Evolutionary conservation across 2,113 vertebrate genomes (phyloP).

Genomic region (Galemys pyrenaicus): DNA sequence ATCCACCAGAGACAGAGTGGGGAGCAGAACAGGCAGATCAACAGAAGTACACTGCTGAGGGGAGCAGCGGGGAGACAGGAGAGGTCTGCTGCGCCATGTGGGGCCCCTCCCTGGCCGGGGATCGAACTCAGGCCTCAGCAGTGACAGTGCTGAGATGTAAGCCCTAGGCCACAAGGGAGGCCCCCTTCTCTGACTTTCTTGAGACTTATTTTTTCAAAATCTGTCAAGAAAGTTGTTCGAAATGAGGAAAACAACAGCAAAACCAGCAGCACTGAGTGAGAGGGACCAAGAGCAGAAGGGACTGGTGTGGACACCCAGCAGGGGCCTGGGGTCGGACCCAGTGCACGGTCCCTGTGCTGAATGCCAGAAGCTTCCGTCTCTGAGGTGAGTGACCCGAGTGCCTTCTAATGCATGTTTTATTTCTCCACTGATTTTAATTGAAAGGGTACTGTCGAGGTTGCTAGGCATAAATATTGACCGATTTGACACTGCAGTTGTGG

Average conservation of each 20-base stretch:
- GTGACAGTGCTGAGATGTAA: too few relatives aligned
- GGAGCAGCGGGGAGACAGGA: too few relatives aligned
- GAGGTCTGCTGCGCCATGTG: too few relatives aligned
- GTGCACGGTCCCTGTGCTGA: not conserved
- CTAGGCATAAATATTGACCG: constrained; percentile 77
- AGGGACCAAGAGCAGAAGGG: not conserved
- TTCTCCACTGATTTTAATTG: constrained; percentile 80
- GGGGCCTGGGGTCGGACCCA: not conserved
- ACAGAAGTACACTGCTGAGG: too few relatives aligned
- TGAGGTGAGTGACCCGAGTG: constrained; percentile 49
- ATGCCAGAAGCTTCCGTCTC: not conserved
- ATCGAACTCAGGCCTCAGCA: too few relatives aligned
- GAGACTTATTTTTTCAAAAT: not conserved
- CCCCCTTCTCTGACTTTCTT: not conserved
- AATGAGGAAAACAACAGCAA: not conserved
- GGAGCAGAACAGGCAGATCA: too few relatives aligned
- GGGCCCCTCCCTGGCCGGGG: too few relatives aligned
- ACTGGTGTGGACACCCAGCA: not conserved
- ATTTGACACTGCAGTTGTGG: not conserved
- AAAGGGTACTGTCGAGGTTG: constrained; percentile 76
- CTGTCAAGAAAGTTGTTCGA: not conserved
- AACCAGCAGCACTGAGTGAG: not conserved
- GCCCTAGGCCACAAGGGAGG: too few relatives aligned
- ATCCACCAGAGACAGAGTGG: too few relatives aligned
- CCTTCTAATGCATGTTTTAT: constrained; percentile 76